A percentile compares a stretch with the other conserved stretches of the same genome.
These are phyloP conservation scores for Clupea harengus DNA, from an alignment of 2,113 vertebrate genomes.

Conservation along the genomic window DNA sequence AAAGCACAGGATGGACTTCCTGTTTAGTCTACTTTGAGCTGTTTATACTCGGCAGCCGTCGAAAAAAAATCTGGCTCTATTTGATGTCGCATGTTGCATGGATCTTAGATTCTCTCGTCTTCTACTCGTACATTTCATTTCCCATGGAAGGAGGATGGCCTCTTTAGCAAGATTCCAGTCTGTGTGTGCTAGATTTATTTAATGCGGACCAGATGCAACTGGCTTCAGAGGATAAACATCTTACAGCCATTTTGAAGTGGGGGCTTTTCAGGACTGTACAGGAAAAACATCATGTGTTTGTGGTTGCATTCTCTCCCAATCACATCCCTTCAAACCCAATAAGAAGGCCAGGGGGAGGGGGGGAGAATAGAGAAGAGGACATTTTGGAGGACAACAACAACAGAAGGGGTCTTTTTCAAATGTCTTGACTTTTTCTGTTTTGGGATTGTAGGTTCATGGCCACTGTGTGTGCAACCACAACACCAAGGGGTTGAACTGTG, in stretches of 20 bases:
- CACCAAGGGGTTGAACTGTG: constrained; percentile 95
- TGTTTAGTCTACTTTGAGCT: constrained; percentile 45
- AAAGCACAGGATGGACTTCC: constrained; percentile 21
- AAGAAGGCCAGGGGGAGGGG: too few relatives aligned
- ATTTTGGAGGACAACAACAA: background rate
- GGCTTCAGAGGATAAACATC: constrained; percentile 42
- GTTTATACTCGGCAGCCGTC: constrained; percentile 29
- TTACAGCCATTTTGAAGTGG: constrained; percentile 37
- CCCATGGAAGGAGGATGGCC: background rate
- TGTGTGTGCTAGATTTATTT: constrained; percentile 33
- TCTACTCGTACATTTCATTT: background rate
- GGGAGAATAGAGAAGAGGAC: background rate
- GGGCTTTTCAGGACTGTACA: constrained; percentile 12
- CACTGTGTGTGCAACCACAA: constrained; percentile 97
- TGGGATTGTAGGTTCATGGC: constrained; percentile 82
- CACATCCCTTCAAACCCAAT: background rate
- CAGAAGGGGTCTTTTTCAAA: background rate
- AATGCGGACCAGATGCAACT: constrained; percentile 50
- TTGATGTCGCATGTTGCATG: background rate
- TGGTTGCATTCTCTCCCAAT: background rate
- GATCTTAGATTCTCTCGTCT: background rate
- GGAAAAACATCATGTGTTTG: background rate
- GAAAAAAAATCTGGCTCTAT: background rate
- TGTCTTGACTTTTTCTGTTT: background rate
- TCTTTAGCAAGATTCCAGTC: background rate